Conservation (phyloP, 2,113 vertebrate species). For the Pteronura brasiliensis region DNA sequence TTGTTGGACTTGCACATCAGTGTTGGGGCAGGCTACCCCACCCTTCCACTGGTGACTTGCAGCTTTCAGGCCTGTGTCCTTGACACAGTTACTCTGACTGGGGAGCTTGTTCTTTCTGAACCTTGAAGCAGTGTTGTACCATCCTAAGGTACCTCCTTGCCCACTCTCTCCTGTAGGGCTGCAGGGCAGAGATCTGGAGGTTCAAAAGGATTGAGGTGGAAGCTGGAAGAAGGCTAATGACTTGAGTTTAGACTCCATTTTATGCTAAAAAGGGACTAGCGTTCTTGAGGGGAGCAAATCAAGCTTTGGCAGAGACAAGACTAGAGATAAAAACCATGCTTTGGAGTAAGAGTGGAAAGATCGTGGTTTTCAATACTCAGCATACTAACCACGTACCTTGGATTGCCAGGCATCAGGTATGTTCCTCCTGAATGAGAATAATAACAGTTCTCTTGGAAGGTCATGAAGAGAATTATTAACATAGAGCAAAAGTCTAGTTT, state of each 20-base stretch:
- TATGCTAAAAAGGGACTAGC: not conserved
- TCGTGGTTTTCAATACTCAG: not conserved
- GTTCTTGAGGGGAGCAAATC: not conserved
- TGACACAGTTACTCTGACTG: not conserved
- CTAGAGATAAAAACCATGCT: not conserved
- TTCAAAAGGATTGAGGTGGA: not conserved
- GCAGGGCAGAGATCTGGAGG: not conserved
- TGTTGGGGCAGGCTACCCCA: not conserved
- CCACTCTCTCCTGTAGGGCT: not conserved
- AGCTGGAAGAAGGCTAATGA: not conserved
- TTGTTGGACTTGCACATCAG: conserved; percentile 52
- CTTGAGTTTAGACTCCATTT: not conserved
- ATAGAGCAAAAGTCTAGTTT: not conserved
- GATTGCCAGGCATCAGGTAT: not conserved
- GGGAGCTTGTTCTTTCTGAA: not conserved
- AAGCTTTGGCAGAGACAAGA: not conserved
- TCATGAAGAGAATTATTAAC: not conserved
- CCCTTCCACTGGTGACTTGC: not conserved
- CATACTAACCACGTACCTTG: not conserved
- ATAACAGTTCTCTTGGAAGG: not conserved
- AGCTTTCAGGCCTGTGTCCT: not conserved
- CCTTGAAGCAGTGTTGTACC: not conserved
- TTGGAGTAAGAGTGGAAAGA: not conserved
- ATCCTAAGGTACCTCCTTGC: conserved; percentile 52
- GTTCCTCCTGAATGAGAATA: not conserved